Percentiles rank a stretch among this genome's conserved stretches.
Conservation (phyloP, 2,888 invertebrate species). For the Eledona agricola region DNA sequence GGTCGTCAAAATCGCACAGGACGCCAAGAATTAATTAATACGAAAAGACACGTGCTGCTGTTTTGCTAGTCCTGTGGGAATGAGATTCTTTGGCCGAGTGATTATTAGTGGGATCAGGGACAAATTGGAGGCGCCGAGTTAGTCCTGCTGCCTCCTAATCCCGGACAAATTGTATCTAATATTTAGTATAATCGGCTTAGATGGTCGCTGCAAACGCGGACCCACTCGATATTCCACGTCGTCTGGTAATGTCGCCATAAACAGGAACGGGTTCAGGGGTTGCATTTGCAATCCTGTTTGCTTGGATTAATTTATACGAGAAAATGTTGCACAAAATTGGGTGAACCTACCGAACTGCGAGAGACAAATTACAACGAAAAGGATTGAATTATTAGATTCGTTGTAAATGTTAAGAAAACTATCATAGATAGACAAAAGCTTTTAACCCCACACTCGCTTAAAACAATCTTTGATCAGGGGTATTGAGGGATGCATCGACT, state of each 20-base stretch:
- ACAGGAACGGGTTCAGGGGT: no score
- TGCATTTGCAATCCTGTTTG: no score
- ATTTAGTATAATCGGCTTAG: conserved; percentile 61
- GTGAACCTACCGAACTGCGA: no score
- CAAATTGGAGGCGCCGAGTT: conserved; percentile 53
- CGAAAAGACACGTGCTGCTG: conserved; percentile 30
- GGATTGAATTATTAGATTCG: no score
- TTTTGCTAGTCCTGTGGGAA: conserved; percentile 13
- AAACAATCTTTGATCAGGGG: conserved; percentile 31
- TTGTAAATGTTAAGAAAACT: no score
- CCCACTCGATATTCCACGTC: conserved; percentile 36
- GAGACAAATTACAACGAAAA: no score
- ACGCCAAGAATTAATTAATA: conserved; percentile 30
- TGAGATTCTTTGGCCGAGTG: conserved; percentile 44
- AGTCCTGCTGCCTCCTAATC: conserved; percentile 53
- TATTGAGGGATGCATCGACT: conserved; percentile 3
- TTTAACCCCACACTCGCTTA: no score
- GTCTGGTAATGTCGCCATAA: conserved; percentile 16
- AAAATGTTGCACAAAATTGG: no score
- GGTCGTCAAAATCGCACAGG: conserved; percentile 23
- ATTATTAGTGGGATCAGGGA: conserved; percentile 58
- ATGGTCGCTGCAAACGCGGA: conserved; percentile 37
- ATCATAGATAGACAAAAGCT: no score
- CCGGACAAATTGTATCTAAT: conserved; percentile 61
- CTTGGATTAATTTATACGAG: no score